phyloP scores from a whole-genome alignment of 2,113 vertebrate species.

The Ancistrus triradiatus region DNA sequence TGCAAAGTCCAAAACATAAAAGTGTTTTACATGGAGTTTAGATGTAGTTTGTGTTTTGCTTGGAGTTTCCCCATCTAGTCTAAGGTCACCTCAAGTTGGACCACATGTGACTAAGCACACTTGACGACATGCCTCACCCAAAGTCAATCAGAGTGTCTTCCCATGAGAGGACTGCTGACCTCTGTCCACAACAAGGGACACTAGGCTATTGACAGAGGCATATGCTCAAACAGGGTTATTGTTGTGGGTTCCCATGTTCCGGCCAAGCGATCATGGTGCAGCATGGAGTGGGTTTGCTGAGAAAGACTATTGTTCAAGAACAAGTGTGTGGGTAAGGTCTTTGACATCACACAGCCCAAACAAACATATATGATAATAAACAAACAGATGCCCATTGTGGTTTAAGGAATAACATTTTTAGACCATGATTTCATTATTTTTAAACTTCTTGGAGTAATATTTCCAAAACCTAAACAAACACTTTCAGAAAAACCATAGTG shows the following conservation, averaged over 20 bases:
- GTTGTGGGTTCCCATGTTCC: conserved; percentile 46
- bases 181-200: conserved; percentile 32
- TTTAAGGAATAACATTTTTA: background rate
- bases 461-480: too few species aligned
- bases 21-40: too few species aligned
- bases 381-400: background rate
- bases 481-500: too few species aligned
- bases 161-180: conserved; percentile 12
- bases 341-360: conserved; percentile 50
- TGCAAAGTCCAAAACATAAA: too few species aligned
- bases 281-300: conserved; percentile 32
- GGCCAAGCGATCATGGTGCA: conserved; percentile 18
- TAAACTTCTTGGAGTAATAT: too few species aligned
- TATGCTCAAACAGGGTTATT: conserved; percentile 36
- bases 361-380: conserved; percentile 17
- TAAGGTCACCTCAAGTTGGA: too few species aligned
- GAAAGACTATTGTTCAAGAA: conserved; percentile 46
- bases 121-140: background rate
- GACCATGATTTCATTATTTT: too few species aligned
- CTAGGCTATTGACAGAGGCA: conserved; percentile 28
- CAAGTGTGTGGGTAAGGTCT: conserved; percentile 43
- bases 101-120: conserved; percentile 14
- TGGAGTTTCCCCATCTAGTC: too few species aligned
- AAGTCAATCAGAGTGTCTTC: conserved; percentile 18
- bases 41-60: too few species aligned